A percentile compares a stretch with the other conserved stretches of the same genome.
phyloP scores from a whole-genome alignment of 2,113 vertebrate species.

The Hippocampus zosterae region DNA sequence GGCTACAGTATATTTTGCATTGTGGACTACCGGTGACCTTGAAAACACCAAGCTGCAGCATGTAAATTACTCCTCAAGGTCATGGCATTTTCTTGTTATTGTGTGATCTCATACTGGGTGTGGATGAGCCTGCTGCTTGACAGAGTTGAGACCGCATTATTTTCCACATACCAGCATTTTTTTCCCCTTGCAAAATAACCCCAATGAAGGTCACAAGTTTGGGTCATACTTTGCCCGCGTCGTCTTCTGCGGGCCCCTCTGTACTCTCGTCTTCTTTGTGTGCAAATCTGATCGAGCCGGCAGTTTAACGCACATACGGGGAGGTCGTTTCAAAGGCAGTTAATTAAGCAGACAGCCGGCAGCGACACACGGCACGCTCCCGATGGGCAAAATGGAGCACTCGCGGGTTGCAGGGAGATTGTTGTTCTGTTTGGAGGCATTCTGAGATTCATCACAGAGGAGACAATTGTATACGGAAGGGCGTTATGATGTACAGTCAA shows the following conservation, averaged over 20 bases:
- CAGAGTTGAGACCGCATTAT: neutral
- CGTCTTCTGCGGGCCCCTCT: neutral
- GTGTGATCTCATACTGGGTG: neutral
- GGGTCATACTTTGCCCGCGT: neutral
- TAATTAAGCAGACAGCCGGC: constrained; percentile 17
- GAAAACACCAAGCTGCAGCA: neutral
- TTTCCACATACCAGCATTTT: neutral
- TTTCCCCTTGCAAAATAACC: neutral
- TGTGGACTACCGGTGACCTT: neutral
- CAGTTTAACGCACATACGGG: constrained; percentile 4
- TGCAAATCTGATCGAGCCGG: constrained; percentile 5
- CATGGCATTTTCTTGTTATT: neutral
- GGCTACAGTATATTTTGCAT: neutral
- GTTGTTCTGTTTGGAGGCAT: neutral
- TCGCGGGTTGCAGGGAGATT: neutral
- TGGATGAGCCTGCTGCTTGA: neutral
- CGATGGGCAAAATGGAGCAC: neutral
- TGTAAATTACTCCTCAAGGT: neutral
- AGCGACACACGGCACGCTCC: neutral
- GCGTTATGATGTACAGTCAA: neutral
- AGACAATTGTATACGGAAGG: neutral
- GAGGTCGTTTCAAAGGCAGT: constrained; percentile 27
- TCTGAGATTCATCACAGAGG: neutral
- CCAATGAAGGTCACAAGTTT: no score
- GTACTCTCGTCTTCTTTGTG: neutral